These are phyloP conservation scores for Pedionomus torquatus DNA, from an alignment of 2,113 vertebrate genomes.

Conservation along the genomic window DNA sequence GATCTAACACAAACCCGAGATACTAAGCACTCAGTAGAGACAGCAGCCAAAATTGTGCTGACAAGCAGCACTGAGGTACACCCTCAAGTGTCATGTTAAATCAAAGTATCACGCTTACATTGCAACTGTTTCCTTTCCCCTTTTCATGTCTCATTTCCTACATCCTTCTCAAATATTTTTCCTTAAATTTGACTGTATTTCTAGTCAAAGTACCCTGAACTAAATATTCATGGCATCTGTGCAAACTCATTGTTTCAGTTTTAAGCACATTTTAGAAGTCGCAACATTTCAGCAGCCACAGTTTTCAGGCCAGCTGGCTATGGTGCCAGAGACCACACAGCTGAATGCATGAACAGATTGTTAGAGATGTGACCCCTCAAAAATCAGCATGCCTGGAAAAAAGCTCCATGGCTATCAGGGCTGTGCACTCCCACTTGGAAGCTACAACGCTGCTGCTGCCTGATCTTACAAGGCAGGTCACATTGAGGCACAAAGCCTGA, in stretches of 20 bases:
- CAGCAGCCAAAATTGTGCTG: neutral
- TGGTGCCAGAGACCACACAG: neutral
- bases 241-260: neutral
- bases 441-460: neutral
- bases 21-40: neutral
- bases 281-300: neutral
- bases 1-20: neutral
- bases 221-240: neutral
- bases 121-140: neutral
- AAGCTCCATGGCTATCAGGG: neutral
- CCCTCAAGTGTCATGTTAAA: constrained; percentile 3
- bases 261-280: neutral
- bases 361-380: neutral
- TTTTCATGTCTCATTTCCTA: neutral
- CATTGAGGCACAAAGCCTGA: neutral
- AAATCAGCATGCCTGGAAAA: neutral
- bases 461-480: neutral
- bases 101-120: constrained; percentile 18
- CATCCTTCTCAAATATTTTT: neutral
- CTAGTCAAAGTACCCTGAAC: too few species aligned
- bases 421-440: neutral
- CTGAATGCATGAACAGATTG: neutral
- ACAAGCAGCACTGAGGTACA: constrained; percentile 12
- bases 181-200: neutral
- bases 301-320: neutral